phyloP scores from a whole-genome alignment of 2,888 invertebrate genomes.

The Marasmarcha lunaedactyla region DNA sequence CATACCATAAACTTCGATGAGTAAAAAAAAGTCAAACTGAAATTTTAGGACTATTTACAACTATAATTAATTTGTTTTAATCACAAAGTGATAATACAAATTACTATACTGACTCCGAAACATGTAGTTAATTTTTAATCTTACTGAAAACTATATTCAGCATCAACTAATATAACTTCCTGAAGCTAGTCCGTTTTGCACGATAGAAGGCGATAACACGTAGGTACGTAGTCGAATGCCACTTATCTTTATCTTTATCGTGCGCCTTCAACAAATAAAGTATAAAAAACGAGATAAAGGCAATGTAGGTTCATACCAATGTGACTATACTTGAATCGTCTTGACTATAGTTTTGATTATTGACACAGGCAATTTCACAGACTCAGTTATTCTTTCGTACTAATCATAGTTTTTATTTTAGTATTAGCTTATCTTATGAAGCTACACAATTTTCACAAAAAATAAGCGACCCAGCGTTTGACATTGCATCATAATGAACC shows the following conservation, averaged over 20 bases:
- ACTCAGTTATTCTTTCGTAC: too few species aligned
- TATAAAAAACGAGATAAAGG: constrained; percentile 62
- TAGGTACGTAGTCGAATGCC: constrained; percentile 34
- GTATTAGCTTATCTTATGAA: too few species aligned
- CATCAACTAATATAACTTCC: constrained; percentile 28
- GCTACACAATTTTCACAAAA: too few species aligned
- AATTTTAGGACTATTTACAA: too few species aligned
- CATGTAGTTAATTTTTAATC: too few species aligned
- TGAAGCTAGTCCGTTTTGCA: constrained; percentile 46
- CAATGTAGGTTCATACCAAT: constrained; percentile 29
- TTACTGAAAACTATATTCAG: constrained; percentile 4
- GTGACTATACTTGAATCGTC: constrained; percentile 29
- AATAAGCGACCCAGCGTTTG: too few species aligned
- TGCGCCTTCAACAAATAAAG: constrained; percentile 65
- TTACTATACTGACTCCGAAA: too few species aligned
- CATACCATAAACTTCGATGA: not conserved
- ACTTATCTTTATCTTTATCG: constrained; percentile 64
- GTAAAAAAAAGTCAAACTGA: not conserved
- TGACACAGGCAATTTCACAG: too few species aligned
- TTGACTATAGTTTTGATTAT: constrained; percentile 7
- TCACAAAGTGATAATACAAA: too few species aligned
- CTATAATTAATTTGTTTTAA: too few species aligned
- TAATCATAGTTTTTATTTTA: too few species aligned
- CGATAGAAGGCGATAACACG: constrained; percentile 50
- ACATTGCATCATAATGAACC: too few species aligned